These are phyloP conservation scores for Rotaria socialis DNA, from an alignment of 2,888 invertebrate genomes.

Conservation along the genomic window DNA sequence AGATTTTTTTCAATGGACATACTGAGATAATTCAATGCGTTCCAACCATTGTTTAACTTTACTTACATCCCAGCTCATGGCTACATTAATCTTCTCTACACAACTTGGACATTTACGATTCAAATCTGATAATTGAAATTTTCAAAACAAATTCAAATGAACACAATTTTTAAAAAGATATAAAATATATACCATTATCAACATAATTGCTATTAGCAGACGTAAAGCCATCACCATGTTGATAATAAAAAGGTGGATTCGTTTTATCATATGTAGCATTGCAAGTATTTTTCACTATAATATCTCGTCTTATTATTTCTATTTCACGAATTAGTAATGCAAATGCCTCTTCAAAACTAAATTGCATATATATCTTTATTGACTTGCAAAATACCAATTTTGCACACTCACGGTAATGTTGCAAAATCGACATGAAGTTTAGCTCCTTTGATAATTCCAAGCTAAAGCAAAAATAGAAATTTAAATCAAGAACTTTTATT, in stretches of 20 bases:
- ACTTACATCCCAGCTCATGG: background rate
- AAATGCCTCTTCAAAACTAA: slow-evolving; percentile 17
- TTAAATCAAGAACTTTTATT: background rate
- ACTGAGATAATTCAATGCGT: background rate
- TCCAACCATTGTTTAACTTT: background rate
- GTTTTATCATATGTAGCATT: background rate
- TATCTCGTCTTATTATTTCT: background rate
- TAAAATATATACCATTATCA: background rate
- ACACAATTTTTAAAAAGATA: background rate
- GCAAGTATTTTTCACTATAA: background rate
- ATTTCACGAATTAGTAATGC: slow-evolving; percentile 21
- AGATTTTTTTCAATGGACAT: background rate
- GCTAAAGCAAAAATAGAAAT: background rate
- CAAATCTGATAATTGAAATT: background rate
- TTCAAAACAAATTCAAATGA: background rate
- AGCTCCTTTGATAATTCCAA: slow-evolving; percentile 22
- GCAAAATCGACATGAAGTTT: slow-evolving; percentile 28
- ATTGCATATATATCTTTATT: background rate
- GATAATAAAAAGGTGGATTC: background rate
- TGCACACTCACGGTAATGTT: background rate
- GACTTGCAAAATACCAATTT: background rate
- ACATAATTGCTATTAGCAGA: background rate
- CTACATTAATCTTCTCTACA: background rate
- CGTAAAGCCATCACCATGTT: background rate
- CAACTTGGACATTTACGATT: background rate